These are phyloP conservation scores for Eurosta solidaginis DNA, from an alignment of 1,140 invertebrate species.

Conservation along the genomic window DNA sequence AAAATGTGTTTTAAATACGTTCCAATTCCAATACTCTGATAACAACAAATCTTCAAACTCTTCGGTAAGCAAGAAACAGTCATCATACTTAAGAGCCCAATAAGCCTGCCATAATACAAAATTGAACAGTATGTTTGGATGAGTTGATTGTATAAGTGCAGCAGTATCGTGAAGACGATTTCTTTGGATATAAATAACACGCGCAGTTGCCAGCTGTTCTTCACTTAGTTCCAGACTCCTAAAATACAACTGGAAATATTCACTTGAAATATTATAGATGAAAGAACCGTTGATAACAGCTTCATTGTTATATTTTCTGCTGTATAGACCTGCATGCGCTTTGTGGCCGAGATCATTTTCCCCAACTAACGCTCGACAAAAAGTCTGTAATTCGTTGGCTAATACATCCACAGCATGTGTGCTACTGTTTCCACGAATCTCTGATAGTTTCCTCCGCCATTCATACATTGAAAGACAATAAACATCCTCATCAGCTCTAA, in stretches of 20 bases:
- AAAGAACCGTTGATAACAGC: background rate
- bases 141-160: conserved; percentile 40
- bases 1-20: conserved; percentile 39
- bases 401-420: conserved; percentile 42
- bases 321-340: background rate
- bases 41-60: conserved; percentile 49
- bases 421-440: conserved; percentile 34
- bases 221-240: background rate
- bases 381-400: conserved; percentile 42
- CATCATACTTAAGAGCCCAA: conserved; percentile 41
- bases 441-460: conserved; percentile 35
- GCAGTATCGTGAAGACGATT: conserved; percentile 38
- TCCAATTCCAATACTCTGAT: conserved; percentile 53
- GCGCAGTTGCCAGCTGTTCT: conserved; percentile 35
- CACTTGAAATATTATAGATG: background rate
- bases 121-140: conserved; percentile 48
- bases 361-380: conserved; percentile 47
- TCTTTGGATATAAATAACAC: conserved; percentile 43
- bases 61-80: conserved; percentile 43
- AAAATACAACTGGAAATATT: background rate
- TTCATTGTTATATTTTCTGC: background rate
- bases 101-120: conserved; percentile 49
- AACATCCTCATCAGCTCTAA: conserved; percentile 35
- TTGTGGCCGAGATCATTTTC: conserved; percentile 35
- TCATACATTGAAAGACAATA: conserved; percentile 37